Percentiles rank a stretch among this genome's conserved stretches.
phyloP scores from a whole-genome alignment of 2,888 invertebrate genomes.

The Chirona hameri region DNA sequence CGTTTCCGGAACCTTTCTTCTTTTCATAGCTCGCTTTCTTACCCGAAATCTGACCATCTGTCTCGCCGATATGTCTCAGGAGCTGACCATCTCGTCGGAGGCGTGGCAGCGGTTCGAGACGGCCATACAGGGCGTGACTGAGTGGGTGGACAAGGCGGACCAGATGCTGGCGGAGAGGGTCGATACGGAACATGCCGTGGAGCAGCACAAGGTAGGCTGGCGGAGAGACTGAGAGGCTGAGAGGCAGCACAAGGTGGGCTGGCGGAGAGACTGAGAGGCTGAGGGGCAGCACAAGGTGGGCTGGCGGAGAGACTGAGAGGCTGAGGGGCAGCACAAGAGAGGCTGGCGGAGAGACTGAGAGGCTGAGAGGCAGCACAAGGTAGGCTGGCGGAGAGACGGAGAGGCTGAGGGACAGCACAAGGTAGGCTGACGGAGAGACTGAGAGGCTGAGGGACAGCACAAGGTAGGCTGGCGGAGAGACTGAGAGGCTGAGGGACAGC shows the following conservation, averaged over 20 bases:
- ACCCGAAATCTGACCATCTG: too few species aligned
- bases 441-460: too few species aligned
- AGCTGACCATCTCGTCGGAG: conserved; percentile 68
- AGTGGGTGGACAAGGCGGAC: conserved; percentile 83
- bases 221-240: too few species aligned
- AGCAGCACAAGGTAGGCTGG: conserved; percentile 63
- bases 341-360: too few species aligned
- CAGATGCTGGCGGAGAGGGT: conserved; percentile 72
- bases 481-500: conserved; percentile 86
- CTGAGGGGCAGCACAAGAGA: too few species aligned
- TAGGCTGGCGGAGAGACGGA: conserved; percentile 76
- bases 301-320: too few species aligned
- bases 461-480: too few species aligned
- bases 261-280: conserved; percentile 70
- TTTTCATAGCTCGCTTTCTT: too few species aligned
- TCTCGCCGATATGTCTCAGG: neutral
- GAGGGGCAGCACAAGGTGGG: conserved; percentile 71
- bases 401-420: conserved; percentile 77
- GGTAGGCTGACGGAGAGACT: conserved; percentile 39
- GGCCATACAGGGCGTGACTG: conserved; percentile 71
- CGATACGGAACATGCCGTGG: conserved; percentile 71
- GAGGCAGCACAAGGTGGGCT: conserved; percentile 49
- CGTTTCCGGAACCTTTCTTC: too few species aligned
- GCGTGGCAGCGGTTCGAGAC: conserved; percentile 81
- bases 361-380: conserved; percentile 80